Evolutionary conservation across 64 coral and sea anemone species (phyloP).

Genomic region (Dendronephthya gigantea): DNA sequence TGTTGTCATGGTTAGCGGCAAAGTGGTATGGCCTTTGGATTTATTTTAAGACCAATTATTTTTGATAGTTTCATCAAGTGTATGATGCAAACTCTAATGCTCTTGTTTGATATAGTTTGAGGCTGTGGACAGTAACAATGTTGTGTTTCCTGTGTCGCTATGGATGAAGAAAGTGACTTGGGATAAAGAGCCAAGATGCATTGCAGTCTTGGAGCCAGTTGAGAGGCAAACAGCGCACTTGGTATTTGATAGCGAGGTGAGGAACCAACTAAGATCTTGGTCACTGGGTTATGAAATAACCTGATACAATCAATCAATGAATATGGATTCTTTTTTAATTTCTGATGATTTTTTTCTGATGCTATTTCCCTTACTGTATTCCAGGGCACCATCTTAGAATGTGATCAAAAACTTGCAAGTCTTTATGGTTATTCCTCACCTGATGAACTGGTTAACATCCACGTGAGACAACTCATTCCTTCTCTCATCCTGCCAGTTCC

Average conservation of each 20-base stretch:
- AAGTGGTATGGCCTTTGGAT: conserved; percentile 99
- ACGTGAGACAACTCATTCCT: conserved; percentile 49
- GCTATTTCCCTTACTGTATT: too few species aligned
- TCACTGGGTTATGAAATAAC: too few species aligned
- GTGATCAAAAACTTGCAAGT: conserved; percentile 37
- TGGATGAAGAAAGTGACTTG: conserved; percentile 98
- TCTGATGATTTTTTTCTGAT: too few species aligned
- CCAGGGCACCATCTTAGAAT: conserved; percentile 45
- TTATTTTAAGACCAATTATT: too few species aligned
- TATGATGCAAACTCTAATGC: neutral
- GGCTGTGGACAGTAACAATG: conserved; percentile 63
- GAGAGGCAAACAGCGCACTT: conserved; percentile 71
- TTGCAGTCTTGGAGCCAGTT: conserved; percentile 86
- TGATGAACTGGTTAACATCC: conserved; percentile 28
- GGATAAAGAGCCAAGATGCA: conserved; percentile 89
- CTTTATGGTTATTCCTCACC: conserved; percentile 44
- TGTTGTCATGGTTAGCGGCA: conserved; percentile 77
- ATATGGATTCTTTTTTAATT: too few species aligned
- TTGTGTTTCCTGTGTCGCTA: conserved; percentile 89
- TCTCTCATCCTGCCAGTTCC: conserved; percentile 26
- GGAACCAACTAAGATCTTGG: neutral
- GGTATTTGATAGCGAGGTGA: conserved; percentile 62
- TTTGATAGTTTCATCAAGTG: too few species aligned
- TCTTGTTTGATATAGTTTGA: conserved; percentile 47
- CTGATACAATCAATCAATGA: too few species aligned